These are phyloP conservation scores for Pseudachorutes palmiensis DNA, from an alignment of 1,140 invertebrate species.

Conservation along the genomic window DNA sequence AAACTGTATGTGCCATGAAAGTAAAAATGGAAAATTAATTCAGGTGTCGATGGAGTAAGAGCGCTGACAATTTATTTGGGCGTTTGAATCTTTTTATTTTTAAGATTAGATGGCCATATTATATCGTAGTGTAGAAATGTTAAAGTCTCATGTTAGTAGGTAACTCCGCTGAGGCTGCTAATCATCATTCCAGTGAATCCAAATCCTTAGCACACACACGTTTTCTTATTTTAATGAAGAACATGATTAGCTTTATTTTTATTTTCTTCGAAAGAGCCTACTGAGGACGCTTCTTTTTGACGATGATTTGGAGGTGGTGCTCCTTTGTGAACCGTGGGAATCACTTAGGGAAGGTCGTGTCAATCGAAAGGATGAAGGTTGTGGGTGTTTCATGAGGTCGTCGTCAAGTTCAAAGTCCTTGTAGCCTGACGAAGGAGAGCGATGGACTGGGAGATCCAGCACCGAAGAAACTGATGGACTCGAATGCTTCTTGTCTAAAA, in stretches of 20 bases:
- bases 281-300: constrained; percentile 10
- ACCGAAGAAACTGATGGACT: background rate
- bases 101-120: too few relatives aligned
- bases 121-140: too few relatives aligned
- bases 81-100: too few relatives aligned
- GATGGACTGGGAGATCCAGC: background rate
- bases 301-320: background rate
- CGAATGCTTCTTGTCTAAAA: constrained; percentile 18
- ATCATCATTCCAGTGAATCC: too few relatives aligned
- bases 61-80: too few relatives aligned
- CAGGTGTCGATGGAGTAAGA: too few relatives aligned
- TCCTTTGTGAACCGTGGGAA: constrained; percentile 13
- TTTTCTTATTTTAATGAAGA: background rate
- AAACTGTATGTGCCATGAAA: constrained; percentile 5
- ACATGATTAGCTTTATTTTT: constrained; percentile 2
- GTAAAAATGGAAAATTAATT: background rate
- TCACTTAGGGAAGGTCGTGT: background rate
- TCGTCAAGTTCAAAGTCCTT: too few relatives aligned
- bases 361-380: background rate
- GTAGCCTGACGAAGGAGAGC: too few relatives aligned
- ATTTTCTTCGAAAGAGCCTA: constrained; percentile 9
- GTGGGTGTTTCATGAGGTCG: too few relatives aligned
- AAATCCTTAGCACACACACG: too few relatives aligned
- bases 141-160: too few relatives aligned
- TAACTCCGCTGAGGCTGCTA: too few relatives aligned